phyloP scores from a whole-genome alignment of 2,888 invertebrate species.

The Rhagium mordax region DNA sequence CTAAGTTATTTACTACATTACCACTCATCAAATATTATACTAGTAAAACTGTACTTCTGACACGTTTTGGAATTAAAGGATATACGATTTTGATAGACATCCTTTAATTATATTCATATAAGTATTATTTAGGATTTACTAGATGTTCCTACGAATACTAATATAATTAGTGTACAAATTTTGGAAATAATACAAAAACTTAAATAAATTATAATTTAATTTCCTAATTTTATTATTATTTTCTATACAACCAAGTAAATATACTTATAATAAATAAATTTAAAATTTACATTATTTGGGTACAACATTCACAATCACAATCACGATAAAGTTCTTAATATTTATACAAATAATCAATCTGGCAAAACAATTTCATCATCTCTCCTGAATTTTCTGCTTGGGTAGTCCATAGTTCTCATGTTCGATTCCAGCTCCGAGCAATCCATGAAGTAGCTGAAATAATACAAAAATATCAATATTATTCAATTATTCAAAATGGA shows the following conservation, averaged over 20 bases:
- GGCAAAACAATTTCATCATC: conserved; percentile 43
- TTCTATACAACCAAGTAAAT: conserved; percentile 12
- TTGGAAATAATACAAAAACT: conserved; percentile 16
- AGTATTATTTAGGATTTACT: neutral
- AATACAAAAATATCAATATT: conserved; percentile 15
- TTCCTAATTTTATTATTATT: conserved; percentile 8
- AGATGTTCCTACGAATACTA: no score
- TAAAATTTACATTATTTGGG: conserved; percentile 47
- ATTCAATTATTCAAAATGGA: neutral
- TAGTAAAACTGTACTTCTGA: no score
- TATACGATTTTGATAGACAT: neutral
- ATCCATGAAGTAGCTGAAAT: conserved; percentile 58
- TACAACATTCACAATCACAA: conserved; percentile 55
- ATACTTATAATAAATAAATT: conserved; percentile 14
- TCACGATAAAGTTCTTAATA: conserved; percentile 37
- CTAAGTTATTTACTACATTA: no score
- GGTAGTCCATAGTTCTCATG: conserved; percentile 51
- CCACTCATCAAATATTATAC: no score
- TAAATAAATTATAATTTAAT: conserved; percentile 31
- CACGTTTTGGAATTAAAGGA: neutral
- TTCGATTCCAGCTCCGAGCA: conserved; percentile 57
- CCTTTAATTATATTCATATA: neutral
- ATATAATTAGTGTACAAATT: no score
- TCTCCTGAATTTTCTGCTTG: conserved; percentile 40
- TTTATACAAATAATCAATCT: conserved; percentile 39